Evolutionary conservation across 2,113 vertebrate genomes (phyloP), one percentile per base, ranked within the genome.

Genomic region (Oncorhynchus tshawytscha): DNA sequence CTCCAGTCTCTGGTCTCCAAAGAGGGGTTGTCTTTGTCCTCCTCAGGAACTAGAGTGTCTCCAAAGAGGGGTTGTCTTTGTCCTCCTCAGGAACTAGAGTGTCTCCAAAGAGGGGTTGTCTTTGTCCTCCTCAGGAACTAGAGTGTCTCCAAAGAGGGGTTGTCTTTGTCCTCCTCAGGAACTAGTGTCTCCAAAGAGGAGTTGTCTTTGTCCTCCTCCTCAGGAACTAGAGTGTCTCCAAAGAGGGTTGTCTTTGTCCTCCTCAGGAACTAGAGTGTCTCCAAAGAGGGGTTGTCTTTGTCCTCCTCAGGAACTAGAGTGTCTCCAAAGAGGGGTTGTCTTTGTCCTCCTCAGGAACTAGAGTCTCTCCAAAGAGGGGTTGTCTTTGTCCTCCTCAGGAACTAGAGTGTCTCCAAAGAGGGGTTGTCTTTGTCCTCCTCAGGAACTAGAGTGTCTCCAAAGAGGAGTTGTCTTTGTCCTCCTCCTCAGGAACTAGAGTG

Each of bases 401-500:
- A 31, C 31, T 31, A 5, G 31, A 5, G 5, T 31, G 62, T 67
- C n/a, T 60, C 69, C 64, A 24, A 18, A n/a, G 49, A 72, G 77
- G 22, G 4, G 13, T 20, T 57, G 57, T 65, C 72, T 78, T 34
- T 78, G 78, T 76, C 80, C 70, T 76, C 49, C 22, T 54, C 27
- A 18, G 75, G 34, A 29, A 25, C 29, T 69, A 73, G 70, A 22
- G 2, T 45, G 60, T 66, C 25, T 57, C 68, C 62, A 22, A 29
- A n/a, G 49, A 72, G 77, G 22, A 13, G 13, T 20, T 57, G 57
- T 54, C 68, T 73, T 78, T 77, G 78, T 76, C 80, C 73, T 76
- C 80, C 73, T 76, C 49, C 22, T 54, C 27, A 22, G 73, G 34
- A 0, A 31, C 31, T 31, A 31, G 31, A 0, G 5, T 31, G 62